Base-by-base conservation (phyloP, 2,888 invertebrate genomes). In the Agriopis leucophaearia region DNA sequence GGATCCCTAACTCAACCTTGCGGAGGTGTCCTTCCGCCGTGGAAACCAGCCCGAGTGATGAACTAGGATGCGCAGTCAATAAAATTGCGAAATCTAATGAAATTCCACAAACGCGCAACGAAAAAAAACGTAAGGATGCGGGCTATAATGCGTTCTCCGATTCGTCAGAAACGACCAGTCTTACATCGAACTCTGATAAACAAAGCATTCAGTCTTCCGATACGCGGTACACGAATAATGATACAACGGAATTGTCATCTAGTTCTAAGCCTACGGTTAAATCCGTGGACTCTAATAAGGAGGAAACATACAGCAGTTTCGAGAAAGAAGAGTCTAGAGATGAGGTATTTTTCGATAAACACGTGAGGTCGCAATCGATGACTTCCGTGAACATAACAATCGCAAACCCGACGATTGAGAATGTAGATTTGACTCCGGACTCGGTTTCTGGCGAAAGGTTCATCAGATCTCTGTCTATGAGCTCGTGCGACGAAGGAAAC, bases 1-100 rank as follows among this genome's bases (percentile, higher is more conserved):
- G 99, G 99, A 98, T 99, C 76, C 99, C 99, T 0, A 99, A 99
- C 88, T 96, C 97, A 2, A 97, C 98, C 0, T 92, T 99, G 47
- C 96, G 97, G 72, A 98, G 97, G 88, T 98, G 98, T 83, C 97
- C 98, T 15, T 96, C 96, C 15, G 95, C 96, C 8, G 91, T 96
- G 47, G 96, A 96, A 80, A 96, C 96, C 56, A 89, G 91, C 71
- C 90, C 94, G 6, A 92, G 84, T 72, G 92, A 93, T 5, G 95
- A 94, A 74, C 73, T 91, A 56, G 89, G 81, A 27, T 81, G 82
- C 71, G 75, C 83, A 71, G 80, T 79, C 12, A 91, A 83, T 72
- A 91, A 85, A 84, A 84, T 80, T 48, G 81, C 78, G 1, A 83
- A 83, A 71, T 77, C 83, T 9, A 88, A 85, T 75, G 84, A 86